A percentile compares a stretch with the other conserved stretches of the same genome.
Conservation (phyloP, 1,140 invertebrate genomes). For the Leptopilina boulardi region DNA sequence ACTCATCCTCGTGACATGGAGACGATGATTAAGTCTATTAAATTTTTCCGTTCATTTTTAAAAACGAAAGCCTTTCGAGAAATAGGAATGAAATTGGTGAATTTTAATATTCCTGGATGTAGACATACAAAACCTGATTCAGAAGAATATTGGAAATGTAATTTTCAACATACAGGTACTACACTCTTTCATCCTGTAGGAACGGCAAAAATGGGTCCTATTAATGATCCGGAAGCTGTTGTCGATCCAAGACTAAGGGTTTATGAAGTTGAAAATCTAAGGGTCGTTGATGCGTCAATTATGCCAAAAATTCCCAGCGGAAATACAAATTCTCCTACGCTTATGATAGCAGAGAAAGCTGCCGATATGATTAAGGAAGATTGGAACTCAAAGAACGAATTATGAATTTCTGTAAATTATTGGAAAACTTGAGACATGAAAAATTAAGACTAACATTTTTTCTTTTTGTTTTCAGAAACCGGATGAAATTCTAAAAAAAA, state of each 20-base stretch:
- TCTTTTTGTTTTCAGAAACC: too few species aligned
- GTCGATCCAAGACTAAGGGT: constrained; percentile 86
- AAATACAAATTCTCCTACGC: constrained; percentile 87
- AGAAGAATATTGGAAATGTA: constrained; percentile 77
- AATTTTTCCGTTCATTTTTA: constrained; percentile 49
- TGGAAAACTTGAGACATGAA: too few species aligned
- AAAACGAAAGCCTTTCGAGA: constrained; percentile 59
- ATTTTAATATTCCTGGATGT: constrained; percentile 48
- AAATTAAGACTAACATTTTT: too few species aligned
- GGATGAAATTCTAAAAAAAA: too few species aligned
- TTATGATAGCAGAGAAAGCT: constrained; percentile 93
- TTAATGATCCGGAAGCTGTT: constrained; percentile 77
- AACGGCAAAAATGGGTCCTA: constrained; percentile 78
- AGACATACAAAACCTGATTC: constrained; percentile 59
- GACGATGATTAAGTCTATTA: constrained; percentile 56
- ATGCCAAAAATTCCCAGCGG: constrained; percentile 87
- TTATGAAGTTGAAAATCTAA: constrained; percentile 81
- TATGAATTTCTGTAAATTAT: too few species aligned
- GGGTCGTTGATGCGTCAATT: constrained; percentile 87
- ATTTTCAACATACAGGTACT: constrained; percentile 68
- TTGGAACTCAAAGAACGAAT: constrained; percentile 76
- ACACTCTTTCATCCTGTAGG: constrained; percentile 74
- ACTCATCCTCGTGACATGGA: constrained; percentile 74
- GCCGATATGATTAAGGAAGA: constrained; percentile 87
- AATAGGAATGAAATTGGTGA: constrained; percentile 49